phyloP scores from a whole-genome alignment of 2,113 vertebrate genomes.

The Dicrurus megarhynchus region DNA sequence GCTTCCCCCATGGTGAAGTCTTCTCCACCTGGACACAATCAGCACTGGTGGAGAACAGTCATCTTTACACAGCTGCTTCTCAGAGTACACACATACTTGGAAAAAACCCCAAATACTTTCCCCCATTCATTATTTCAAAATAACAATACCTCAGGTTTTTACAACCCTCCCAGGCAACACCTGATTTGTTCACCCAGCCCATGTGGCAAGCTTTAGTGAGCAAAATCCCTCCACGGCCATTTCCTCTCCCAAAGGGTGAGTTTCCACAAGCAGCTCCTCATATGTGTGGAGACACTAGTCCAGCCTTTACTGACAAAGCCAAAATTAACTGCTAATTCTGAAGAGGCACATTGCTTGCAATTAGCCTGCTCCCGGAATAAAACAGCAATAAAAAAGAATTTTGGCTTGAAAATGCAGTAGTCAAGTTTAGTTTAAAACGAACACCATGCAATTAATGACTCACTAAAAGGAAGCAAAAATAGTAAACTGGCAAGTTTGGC shows the following conservation, averaged over 20 bases:
- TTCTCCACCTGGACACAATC: background rate
- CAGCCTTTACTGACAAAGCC: constrained; percentile 4
- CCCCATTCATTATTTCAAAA: background rate
- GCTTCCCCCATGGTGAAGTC: rapidly evolving
- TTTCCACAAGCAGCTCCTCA: constrained; percentile 1
- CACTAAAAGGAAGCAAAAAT: constrained; percentile 67
- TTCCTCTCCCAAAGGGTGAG: constrained; percentile 2
- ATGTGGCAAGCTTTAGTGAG: background rate
- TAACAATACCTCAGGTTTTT: background rate
- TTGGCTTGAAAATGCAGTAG: constrained; percentile 62
- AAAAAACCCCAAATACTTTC: background rate
- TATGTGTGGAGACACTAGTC: background rate
- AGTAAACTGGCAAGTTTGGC: constrained; percentile 70
- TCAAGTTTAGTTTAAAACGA: constrained; percentile 66
- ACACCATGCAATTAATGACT: constrained; percentile 78
- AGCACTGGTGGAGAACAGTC: background rate
- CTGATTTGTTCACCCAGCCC: background rate
- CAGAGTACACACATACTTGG: background rate
- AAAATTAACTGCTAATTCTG: constrained; percentile 20
- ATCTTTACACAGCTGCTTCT: background rate
- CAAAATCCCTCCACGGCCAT: background rate
- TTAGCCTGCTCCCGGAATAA: constrained; percentile 9
- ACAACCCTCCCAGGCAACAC: background rate
- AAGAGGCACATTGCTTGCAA: constrained; percentile 51
- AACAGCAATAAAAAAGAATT: constrained; percentile 27